Conservation (phyloP, 2,888 invertebrate genomes). For the Cryptus viduatorius region DNA sequence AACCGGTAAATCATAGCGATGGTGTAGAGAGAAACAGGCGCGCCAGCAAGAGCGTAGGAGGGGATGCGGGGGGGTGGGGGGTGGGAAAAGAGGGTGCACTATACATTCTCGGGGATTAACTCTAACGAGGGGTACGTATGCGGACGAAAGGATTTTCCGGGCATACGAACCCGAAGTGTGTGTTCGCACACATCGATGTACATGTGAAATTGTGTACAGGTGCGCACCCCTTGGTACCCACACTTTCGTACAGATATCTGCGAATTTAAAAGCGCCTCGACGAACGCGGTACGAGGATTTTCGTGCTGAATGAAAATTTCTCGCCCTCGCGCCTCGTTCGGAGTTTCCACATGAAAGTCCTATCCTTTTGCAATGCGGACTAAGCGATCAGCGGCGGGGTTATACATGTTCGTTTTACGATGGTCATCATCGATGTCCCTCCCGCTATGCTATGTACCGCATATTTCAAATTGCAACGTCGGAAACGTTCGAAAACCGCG, state of each 20-base stretch:
- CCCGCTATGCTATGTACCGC: no score
- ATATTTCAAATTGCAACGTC: background rate
- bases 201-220: background rate
- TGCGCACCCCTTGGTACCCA: background rate
- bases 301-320: background rate
- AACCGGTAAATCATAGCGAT: slow-evolving; percentile 58
- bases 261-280: background rate
- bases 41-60: no score
- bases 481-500: background rate
- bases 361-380: background rate
- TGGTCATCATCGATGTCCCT: background rate
- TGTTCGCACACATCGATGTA: slow-evolving; percentile 8
- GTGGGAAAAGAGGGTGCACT: slow-evolving; percentile 18
- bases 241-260: background rate
- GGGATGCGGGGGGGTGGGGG: no score
- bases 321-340: slow-evolving; percentile 1
- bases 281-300: background rate
- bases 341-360: background rate
- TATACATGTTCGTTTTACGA: background rate
- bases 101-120: slow-evolving; percentile 60
- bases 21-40: background rate
- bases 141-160: slow-evolving; percentile 47
- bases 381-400: background rate
- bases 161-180: slow-evolving; percentile 20
- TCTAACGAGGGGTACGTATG: slow-evolving; percentile 53